Conservation (phyloP, 2,888 invertebrate species). For the Drepana falcataria region DNA sequence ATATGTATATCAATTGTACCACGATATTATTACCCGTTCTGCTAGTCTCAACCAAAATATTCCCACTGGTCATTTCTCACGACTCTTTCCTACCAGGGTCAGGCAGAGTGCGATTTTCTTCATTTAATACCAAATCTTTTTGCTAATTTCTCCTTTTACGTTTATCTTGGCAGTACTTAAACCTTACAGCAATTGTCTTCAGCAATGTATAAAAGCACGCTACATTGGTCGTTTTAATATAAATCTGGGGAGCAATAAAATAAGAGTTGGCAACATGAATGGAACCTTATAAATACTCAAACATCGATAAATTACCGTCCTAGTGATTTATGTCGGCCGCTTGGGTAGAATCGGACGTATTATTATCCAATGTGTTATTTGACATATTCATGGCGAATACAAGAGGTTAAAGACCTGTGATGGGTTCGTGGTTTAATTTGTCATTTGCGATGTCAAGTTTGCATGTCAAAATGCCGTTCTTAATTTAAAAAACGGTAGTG, state of each 20-base stretch:
- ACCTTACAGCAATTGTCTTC: slow-evolving; percentile 11
- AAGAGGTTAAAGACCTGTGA: not conserved
- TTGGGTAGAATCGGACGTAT: slow-evolving; percentile 3
- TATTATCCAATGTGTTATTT: slow-evolving; percentile 7
- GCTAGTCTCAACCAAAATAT: no score
- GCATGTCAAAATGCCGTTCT: no score
- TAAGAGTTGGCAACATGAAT: slow-evolving; percentile 11
- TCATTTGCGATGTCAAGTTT: no score
- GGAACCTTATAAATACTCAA: slow-evolving; percentile 10
- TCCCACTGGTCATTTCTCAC: no score
- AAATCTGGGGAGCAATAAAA: slow-evolving; percentile 17
- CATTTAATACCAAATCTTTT: no score
- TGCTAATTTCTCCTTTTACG: not conserved
- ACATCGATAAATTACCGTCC: slow-evolving; percentile 10
- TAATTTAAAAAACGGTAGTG: no score
- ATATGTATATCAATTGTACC: no score
- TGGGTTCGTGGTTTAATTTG: no score
- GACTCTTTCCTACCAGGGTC: no score
- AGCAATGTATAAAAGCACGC: slow-evolving; percentile 24
- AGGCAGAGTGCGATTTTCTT: no score
- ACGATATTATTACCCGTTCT: no score
- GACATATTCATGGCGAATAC: not conserved
- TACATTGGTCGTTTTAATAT: slow-evolving; percentile 28
- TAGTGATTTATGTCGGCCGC: slow-evolving; percentile 8
- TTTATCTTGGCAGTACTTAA: slow-evolving; percentile 1